phyloP scores from a whole-genome alignment of 2,888 invertebrate species.

The Argyresthia albistria region DNA sequence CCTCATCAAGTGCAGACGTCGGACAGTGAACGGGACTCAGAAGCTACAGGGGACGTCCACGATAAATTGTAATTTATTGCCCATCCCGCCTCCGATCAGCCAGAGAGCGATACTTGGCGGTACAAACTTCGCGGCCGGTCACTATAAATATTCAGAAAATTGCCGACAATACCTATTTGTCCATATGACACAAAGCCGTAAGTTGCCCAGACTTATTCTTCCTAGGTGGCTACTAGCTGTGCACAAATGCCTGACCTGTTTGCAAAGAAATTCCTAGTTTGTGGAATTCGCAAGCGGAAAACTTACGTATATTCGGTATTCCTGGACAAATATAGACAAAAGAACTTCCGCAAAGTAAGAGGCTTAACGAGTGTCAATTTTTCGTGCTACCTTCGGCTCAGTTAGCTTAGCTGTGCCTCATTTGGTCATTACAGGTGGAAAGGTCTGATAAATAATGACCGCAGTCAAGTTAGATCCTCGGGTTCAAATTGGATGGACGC shows the following conservation, averaged over 20 bases:
- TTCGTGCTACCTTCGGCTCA: too few species aligned
- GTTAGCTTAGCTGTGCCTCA: neutral
- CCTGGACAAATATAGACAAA: neutral
- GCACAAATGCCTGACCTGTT: too few species aligned
- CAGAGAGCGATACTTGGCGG: neutral
- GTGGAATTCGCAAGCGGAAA: too few species aligned
- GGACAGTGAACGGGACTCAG: neutral
- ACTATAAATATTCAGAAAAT: too few species aligned
- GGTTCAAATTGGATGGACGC: conserved; percentile 27
- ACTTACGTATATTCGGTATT: too few species aligned
- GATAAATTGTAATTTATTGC: conserved; percentile 11
- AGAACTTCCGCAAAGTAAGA: neutral
- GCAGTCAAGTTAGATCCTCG: neutral
- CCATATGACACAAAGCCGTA: too few species aligned
- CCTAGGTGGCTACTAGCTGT: too few species aligned
- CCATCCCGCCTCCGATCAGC: neutral
- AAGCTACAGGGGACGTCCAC: neutral
- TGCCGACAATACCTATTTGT: too few species aligned
- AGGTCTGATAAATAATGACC: neutral
- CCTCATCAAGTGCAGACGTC: neutral
- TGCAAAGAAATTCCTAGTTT: too few species aligned
- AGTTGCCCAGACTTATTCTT: too few species aligned
- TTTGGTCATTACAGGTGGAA: neutral
- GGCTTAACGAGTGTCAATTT: conserved; percentile 1
- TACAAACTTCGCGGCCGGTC: too few species aligned